Percentiles rank a stretch among this genome's conserved stretches.
These are phyloP conservation scores for Drosophila sulfurigaster DNA, from an alignment of 1,140 invertebrate species.

Conservation along the genomic window DNA sequence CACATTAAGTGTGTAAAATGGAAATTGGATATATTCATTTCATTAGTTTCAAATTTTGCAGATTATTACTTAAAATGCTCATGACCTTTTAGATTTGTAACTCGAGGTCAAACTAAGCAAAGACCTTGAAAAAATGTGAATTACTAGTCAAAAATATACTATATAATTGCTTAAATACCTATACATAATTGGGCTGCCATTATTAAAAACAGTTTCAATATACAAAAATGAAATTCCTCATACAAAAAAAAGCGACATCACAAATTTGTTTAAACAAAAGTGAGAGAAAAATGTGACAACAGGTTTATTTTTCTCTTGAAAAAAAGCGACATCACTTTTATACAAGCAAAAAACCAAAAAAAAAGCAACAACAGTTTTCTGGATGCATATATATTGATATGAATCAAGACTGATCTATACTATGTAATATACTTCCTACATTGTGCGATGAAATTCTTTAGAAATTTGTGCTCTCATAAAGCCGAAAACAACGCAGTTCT, in stretches of 20 bases:
- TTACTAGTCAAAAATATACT: no score
- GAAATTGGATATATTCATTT: no score
- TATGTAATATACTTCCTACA: no score
- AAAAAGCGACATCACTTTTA: conserved; percentile 16
- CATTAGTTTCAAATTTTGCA: no score
- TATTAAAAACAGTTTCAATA: neutral
- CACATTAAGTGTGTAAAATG: no score
- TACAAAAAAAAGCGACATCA: neutral
- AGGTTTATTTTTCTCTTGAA: neutral
- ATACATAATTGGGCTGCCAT: neutral
- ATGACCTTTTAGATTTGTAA: no score
- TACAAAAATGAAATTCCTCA: neutral
- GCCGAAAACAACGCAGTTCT: neutral
- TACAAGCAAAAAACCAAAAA: neutral
- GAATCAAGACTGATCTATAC: neutral
- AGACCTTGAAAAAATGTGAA: no score
- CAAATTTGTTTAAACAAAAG: neutral
- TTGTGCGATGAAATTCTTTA: no score
- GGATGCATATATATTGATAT: neutral
- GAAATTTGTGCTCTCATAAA: neutral
- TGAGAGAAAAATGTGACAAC: neutral
- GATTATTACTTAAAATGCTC: no score
- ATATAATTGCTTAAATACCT: no score
- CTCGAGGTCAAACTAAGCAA: no score
- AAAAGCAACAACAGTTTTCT: conserved; percentile 10